Evolutionary conservation across 2,888 invertebrate genomes (phyloP).

Genomic region (Nemotelus pantherinus): DNA sequence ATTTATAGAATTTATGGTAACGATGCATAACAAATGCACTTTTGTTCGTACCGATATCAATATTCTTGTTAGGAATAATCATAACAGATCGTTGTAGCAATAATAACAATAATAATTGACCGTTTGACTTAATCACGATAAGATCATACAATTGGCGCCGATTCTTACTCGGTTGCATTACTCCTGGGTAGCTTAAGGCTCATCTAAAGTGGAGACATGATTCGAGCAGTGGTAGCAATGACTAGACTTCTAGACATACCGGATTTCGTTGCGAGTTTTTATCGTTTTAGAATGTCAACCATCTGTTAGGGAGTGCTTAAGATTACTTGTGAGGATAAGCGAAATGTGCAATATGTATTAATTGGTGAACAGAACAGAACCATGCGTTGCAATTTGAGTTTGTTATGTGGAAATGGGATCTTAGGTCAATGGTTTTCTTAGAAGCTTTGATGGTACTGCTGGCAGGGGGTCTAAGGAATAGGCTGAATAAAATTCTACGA

Average conservation of each 20-base stretch:
- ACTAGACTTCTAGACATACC: background rate
- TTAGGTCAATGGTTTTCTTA: background rate
- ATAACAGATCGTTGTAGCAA: background rate
- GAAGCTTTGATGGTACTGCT: background rate
- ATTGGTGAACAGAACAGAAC: background rate
- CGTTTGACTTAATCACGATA: slow-evolving; percentile 10
- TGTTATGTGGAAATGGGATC: no score
- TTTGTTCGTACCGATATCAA: background rate
- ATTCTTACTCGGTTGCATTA: background rate
- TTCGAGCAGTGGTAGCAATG: no score
- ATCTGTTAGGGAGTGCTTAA: background rate
- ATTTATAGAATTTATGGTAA: slow-evolving; percentile 4
- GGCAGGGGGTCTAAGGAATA: no score
- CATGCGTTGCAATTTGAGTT: no score
- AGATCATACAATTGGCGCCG: slow-evolving; percentile 23
- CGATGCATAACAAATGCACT: background rate
- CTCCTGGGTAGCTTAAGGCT: no score
- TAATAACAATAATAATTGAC: slow-evolving; percentile 10
- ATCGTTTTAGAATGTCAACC: background rate
- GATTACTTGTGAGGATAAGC: background rate
- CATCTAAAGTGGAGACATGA: background rate
- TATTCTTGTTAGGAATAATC: slow-evolving; percentile 4
- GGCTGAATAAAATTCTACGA: no score
- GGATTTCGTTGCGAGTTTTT: background rate
- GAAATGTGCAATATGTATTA: slow-evolving; percentile 6